Conservation (phyloP, 1,140 invertebrate species). For the Metopolophium dirhodum region DNA sequence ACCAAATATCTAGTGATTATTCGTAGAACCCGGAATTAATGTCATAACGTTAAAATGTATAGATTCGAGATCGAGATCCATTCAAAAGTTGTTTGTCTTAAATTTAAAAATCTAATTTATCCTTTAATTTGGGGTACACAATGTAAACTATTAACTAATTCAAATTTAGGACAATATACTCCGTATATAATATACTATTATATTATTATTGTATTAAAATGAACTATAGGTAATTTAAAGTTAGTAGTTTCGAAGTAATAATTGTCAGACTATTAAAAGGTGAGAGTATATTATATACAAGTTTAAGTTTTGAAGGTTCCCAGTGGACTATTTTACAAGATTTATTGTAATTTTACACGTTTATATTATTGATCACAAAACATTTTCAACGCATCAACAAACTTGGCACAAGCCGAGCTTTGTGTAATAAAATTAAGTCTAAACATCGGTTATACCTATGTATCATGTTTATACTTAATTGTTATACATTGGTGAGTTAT, state of each 20-base stretch:
- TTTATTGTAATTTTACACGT: conserved; percentile 2
- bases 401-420: neutral
- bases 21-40: neutral
- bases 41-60: neutral
- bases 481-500: neutral
- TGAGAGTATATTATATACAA: neutral
- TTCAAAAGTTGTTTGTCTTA: neutral
- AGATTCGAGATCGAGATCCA: neutral
- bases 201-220: conserved; percentile 7
- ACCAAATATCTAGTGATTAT: too few species aligned
- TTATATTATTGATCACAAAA: neutral
- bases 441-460: neutral
- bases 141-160: neutral
- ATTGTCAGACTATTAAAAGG: neutral
- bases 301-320: conserved; percentile 15
- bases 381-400: neutral
- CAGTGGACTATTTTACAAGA: neutral
- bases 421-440: neutral
- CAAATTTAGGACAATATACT: neutral
- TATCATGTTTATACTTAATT: neutral
- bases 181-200: neutral
- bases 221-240: neutral
- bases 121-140: neutral
- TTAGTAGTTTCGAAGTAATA: neutral
- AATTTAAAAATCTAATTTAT: neutral